Conservation (phyloP, 2,888 invertebrate species). For the Cryptus viduatorius region DNA sequence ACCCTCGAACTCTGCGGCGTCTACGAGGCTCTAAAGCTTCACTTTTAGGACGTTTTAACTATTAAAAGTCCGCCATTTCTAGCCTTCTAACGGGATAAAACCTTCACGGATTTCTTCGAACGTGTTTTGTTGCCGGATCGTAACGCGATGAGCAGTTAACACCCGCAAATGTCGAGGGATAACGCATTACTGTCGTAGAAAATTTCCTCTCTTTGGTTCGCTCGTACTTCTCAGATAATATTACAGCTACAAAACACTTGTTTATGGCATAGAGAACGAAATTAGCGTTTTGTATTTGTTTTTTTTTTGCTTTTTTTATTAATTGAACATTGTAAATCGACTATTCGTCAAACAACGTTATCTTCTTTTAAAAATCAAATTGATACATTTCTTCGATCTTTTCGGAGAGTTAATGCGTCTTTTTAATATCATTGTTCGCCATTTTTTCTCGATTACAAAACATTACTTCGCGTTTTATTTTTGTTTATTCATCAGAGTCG, state of each 20-base stretch:
- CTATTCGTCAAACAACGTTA: not conserved
- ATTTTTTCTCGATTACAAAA: too few relatives aligned
- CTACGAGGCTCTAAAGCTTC: constrained; percentile 57
- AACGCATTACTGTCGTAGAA: constrained; percentile 30
- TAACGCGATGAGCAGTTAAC: constrained; percentile 45
- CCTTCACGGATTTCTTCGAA: constrained; percentile 48
- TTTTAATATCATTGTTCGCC: too few relatives aligned
- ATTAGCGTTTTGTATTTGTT: not conserved
- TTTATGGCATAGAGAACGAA: not conserved
- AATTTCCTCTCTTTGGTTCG: not conserved
- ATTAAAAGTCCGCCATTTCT: constrained; percentile 63
- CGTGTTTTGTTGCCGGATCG: constrained; percentile 48
- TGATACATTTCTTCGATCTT: not conserved
- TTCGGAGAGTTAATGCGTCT: too few relatives aligned
- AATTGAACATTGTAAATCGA: not conserved
- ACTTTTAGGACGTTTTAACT: constrained; percentile 71
- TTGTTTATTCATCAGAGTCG: not conserved
- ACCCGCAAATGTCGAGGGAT: constrained; percentile 44
- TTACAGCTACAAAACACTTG: not conserved
- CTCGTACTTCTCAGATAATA: constrained; percentile 15
- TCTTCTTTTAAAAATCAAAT: not conserved
- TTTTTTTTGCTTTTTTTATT: not conserved
- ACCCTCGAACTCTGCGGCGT: constrained; percentile 35
- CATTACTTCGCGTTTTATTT: not conserved
- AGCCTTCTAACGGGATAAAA: constrained; percentile 15